phyloP scores from a whole-genome alignment of 2,888 invertebrate species.

The Pandemis corylana region DNA sequence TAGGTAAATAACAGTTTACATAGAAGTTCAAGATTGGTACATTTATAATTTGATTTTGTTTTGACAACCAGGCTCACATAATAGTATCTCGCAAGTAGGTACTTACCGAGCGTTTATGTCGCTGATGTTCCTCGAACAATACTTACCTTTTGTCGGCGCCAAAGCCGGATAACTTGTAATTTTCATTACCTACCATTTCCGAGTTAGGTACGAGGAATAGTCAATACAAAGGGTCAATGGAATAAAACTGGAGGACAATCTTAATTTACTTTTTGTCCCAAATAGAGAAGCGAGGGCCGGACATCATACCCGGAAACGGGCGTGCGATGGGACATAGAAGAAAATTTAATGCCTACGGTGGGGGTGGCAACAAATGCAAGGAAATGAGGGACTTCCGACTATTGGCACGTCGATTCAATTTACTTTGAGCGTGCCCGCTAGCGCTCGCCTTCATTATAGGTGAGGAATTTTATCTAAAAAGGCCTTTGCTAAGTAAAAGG shows the following conservation, averaged over 20 bases:
- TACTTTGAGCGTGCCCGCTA: conserved; percentile 60
- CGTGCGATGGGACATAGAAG: conserved; percentile 63
- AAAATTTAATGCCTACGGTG: conserved; percentile 74
- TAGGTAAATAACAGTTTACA: no score
- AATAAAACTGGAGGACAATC: conserved; percentile 61
- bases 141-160: not conserved
- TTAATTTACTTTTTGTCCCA: conserved; percentile 70
- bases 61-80: no score
- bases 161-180: conserved; percentile 12
- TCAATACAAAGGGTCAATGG: conserved; percentile 62
- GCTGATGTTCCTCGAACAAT: not conserved
- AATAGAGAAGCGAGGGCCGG: conserved; percentile 59
- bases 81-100: no score
- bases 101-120: no score
- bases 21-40: no score
- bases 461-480: conserved; percentile 45
- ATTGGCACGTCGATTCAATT: conserved; percentile 78
- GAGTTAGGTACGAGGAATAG: conserved; percentile 56
- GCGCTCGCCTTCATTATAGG: conserved; percentile 55
- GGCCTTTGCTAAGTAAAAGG: conserved; percentile 33
- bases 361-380: conserved; percentile 75
- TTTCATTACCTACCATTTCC: conserved; percentile 54
- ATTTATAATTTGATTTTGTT: no score
- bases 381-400: conserved; percentile 80
- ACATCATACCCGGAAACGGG: conserved; percentile 69